A percentile compares a stretch with the other conserved stretches of the same genome.
These are phyloP conservation scores for Pollicipes pollicipes DNA, from an alignment of 1,140 invertebrate genomes.

Conservation along the genomic window DNA sequence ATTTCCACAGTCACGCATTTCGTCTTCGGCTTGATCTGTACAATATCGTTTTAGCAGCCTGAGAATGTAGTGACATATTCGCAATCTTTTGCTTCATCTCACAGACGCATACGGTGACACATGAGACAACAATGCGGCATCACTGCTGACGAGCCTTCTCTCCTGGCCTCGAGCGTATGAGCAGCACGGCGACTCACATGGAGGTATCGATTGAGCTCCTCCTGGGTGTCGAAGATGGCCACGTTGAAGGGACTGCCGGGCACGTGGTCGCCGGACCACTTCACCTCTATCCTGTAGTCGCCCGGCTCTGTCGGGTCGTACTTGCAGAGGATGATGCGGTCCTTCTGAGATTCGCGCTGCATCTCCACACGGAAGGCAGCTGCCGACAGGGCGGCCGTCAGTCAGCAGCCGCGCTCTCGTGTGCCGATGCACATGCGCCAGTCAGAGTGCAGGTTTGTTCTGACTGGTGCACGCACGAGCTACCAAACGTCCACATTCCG, in stretches of 20 bases:
- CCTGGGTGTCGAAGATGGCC: constrained; percentile 96
- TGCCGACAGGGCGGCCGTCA: constrained; percentile 23
- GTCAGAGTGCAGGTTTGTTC: background rate
- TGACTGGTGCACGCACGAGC: no score
- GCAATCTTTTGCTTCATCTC: no score
- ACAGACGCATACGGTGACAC: no score
- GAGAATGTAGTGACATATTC: no score
- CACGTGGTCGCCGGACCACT: constrained; percentile 94
- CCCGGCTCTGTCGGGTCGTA: constrained; percentile 93
- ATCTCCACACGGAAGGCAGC: constrained; percentile 96
- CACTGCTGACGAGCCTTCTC: no score
- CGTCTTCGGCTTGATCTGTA: no score
- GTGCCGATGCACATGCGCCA: constrained; percentile 15
- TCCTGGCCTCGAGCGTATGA: no score
- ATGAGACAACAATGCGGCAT: no score
- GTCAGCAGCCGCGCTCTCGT: no score
- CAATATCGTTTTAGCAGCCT: no score
- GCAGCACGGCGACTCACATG: constrained; percentile 19
- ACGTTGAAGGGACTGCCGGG: constrained; percentile 95
- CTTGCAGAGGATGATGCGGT: constrained; percentile 92
- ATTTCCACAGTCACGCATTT: no score
- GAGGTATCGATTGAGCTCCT: constrained; percentile 54
- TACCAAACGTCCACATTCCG: no score
- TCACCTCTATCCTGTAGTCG: constrained; percentile 92
- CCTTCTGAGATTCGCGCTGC: constrained; percentile 97